Conservation (phyloP, 2,888 invertebrate genomes). For the Vanessa cardui region DNA sequence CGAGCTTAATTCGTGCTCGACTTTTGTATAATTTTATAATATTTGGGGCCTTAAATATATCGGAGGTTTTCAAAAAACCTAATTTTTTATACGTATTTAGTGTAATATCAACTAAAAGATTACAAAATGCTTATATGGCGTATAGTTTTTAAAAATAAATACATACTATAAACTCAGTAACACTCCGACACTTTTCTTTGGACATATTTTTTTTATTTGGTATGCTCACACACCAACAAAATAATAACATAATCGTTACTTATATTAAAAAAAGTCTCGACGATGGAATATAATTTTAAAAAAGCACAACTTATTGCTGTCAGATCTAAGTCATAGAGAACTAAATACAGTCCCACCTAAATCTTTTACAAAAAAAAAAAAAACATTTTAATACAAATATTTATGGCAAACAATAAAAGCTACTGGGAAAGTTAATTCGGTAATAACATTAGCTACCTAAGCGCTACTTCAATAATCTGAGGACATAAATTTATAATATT, state of each 20-base stretch:
- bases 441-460: conserved; percentile 36
- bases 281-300: not conserved
- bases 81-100: conserved; percentile 37
- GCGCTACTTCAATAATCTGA: conserved; percentile 20
- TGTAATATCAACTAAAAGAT: conserved; percentile 17
- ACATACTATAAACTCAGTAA: conserved; percentile 50
- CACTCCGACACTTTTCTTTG: conserved; percentile 58
- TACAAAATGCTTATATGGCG: conserved; percentile 54
- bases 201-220: conserved; percentile 70
- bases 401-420: conserved; percentile 29
- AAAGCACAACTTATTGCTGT: conserved; percentile 13
- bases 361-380: conserved; percentile 1
- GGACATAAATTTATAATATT: conserved; percentile 19
- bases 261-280: conserved; percentile 7
- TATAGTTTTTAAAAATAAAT: conserved; percentile 63
- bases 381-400: conserved; percentile 12
- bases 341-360: conserved; percentile 6
- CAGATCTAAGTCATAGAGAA: conserved; percentile 33
- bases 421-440: conserved; percentile 7
- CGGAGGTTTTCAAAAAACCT: conserved; percentile 58
- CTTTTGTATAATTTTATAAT: conserved; percentile 54
- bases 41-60: conserved; percentile 52
- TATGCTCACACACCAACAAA: conserved; percentile 53
- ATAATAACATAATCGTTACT: conserved; percentile 27
- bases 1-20: conserved; percentile 64